Evolutionary conservation across 1,140 invertebrate species (phyloP), one percentile per base, ranked within the genome.

Genomic region (Megalopta genalis): DNA sequence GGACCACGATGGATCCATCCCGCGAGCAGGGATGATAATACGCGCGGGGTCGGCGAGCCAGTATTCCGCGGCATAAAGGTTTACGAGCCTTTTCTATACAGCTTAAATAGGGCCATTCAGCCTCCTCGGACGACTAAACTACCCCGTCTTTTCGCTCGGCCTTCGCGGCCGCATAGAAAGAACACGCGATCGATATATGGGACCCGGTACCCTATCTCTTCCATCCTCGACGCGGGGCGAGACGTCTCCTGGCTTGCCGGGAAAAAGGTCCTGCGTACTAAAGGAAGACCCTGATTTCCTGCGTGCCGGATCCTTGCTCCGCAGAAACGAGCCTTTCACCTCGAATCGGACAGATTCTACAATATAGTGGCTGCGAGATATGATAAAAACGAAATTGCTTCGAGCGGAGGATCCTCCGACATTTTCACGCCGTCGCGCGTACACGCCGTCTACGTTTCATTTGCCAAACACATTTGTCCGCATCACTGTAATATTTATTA

Each of bases 21-120:
- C 18, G 0, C 14, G n/a, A 32, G 46, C 27, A 14, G 14, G 62
- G 64, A 66, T 60, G 25, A 59, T 73, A 65, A 49, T 54, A 66
- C 62, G 25, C 12, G 46, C 3, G 37, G 25, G 60, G 49, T 42
- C 27, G 14, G 49, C 21, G 27, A 7, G 14, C 18, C 37, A 32
- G 60, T 65, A 32, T 25, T 16, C 18, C 16, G 5, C 3, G 8
- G 39, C 52, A 79, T 66, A 75, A 80, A 75, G 77, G 27, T 80
- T 80, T 67, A 76, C 77, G 64, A 75, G 67, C 42, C 77, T 59
- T 80, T 75, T 67, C 52, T 80, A 67, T 65, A 68, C 27, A 76
- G 64, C 54, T 75, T 80, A 80, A 67, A 80, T 68, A 66, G 72
- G 16, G 54, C 77, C 57, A 67, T 75, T 75, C 64, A 72, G 18